Conservation (phyloP, 2,113 vertebrate species). For the Aleadryas rufinucha region DNA sequence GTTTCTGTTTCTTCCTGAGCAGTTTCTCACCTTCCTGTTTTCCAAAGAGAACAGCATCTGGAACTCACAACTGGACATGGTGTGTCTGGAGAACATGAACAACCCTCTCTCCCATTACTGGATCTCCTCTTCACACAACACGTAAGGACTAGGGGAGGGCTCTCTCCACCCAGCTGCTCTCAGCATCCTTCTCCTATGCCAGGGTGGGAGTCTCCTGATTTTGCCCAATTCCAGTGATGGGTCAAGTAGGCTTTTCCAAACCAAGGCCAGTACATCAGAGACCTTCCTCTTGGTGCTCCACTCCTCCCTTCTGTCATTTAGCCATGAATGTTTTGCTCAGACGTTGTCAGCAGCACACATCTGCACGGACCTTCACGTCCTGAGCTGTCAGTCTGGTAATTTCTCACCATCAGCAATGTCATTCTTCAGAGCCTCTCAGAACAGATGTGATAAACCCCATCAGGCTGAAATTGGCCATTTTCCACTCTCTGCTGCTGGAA, state of each 20-base stretch:
- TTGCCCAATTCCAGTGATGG: background rate
- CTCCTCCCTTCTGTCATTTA: background rate
- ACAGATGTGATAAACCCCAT: background rate
- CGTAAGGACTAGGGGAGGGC: slow-evolving; percentile 77
- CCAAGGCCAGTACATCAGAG: background rate
- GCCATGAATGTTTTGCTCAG: background rate
- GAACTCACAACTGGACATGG: slow-evolving; percentile 85
- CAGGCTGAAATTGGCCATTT: background rate
- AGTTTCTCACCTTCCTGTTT: slow-evolving; percentile 97
- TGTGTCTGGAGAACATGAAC: slow-evolving; percentile 91
- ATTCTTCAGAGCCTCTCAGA: background rate
- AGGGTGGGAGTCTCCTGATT: background rate
- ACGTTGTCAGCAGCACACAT: background rate
- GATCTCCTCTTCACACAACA: slow-evolving; percentile 99
- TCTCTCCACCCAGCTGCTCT: background rate
- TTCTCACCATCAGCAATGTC: background rate
- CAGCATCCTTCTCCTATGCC: background rate
- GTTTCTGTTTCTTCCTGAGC: slow-evolving; percentile 37
- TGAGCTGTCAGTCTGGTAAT: background rate
- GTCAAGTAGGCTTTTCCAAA: background rate
- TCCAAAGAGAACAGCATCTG: slow-evolving; percentile 98
- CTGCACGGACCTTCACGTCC: background rate
- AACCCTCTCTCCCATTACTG: slow-evolving; percentile 98
- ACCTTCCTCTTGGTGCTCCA: background rate
- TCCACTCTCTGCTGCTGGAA: background rate